A percentile compares a stretch with the other conserved stretches of the same genome.
Conservation (phyloP, 2,113 vertebrate genomes). For the Empidonax alnorum region DNA sequence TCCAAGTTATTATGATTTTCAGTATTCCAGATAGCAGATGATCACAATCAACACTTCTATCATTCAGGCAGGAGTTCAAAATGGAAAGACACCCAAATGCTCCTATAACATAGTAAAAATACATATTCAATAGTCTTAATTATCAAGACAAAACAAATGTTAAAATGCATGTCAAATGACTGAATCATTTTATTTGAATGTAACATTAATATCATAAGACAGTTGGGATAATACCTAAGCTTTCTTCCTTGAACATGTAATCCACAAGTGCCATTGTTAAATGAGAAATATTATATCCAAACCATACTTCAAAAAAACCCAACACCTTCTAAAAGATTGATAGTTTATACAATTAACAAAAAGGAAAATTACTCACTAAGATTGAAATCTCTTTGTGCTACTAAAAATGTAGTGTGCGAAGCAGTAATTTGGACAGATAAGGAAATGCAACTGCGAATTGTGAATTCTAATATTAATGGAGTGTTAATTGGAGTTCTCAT, state of each 20-base stretch:
- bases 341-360: not conserved
- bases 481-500: not conserved
- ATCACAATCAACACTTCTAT: constrained; percentile 76
- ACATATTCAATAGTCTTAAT: not conserved
- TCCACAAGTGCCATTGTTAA: not conserved
- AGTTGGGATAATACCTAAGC: not conserved
- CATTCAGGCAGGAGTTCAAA: constrained; percentile 87
- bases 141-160: not conserved
- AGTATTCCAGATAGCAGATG: constrained; percentile 83
- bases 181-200: not conserved
- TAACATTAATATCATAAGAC: not conserved
- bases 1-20: constrained; percentile 89
- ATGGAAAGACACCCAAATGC: constrained; percentile 88
- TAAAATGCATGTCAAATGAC: not conserved
- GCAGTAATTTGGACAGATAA: not conserved
- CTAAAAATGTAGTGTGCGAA: not conserved
- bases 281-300: not conserved
- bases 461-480: not conserved
- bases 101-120: constrained; percentile 74
- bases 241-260: not conserved
- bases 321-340: not conserved
- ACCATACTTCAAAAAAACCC: not conserved
- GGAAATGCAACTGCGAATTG: not conserved
- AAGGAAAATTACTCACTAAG: not conserved
- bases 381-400: not conserved